A percentile compares a stretch with the other conserved stretches of the same genome.
Conservation (phyloP, 2,113 vertebrate genomes). For the Monarcha castaneiventris region DNA sequence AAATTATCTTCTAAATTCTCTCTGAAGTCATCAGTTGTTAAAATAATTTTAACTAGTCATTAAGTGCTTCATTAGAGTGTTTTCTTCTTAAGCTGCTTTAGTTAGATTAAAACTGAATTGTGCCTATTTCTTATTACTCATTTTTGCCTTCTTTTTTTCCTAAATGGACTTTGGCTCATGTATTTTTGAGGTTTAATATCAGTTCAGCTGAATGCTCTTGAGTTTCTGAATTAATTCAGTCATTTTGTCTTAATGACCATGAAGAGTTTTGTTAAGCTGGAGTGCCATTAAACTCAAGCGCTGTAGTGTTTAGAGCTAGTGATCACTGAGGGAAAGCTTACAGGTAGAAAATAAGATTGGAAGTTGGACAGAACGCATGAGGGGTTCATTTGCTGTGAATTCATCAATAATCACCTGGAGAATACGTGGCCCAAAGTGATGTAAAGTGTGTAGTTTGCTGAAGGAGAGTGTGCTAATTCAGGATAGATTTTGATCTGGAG, state of each 20-base stretch:
- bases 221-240: conserved; percentile 62
- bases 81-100: conserved; percentile 29
- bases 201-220: conserved; percentile 35
- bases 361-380: background rate
- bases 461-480: background rate
- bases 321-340: background rate
- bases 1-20: conserved; percentile 22
- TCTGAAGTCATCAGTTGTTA: conserved; percentile 31
- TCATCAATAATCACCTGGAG: background rate
- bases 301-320: conserved; percentile 6
- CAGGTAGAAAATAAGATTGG: conserved; percentile 10
- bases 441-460: background rate
- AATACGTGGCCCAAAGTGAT: background rate
- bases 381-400: conserved; percentile 42
- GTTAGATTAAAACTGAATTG: conserved; percentile 24
- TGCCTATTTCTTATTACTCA: conserved; percentile 13
- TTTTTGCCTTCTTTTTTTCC: conserved; percentile 23
- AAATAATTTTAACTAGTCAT: conserved; percentile 51
- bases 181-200: conserved; percentile 40
- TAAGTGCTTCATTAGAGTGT: conserved; percentile 62
- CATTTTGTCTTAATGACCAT: conserved; percentile 58
- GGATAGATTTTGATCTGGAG: background rate
- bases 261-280: conserved; percentile 58
- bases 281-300: conserved; percentile 43
- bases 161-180: conserved; percentile 45